Percentiles rank a stretch among this genome's conserved stretches.
These are phyloP conservation scores for Lasiommata megera DNA, from an alignment of 2,888 invertebrate species.

Conservation along the genomic window DNA sequence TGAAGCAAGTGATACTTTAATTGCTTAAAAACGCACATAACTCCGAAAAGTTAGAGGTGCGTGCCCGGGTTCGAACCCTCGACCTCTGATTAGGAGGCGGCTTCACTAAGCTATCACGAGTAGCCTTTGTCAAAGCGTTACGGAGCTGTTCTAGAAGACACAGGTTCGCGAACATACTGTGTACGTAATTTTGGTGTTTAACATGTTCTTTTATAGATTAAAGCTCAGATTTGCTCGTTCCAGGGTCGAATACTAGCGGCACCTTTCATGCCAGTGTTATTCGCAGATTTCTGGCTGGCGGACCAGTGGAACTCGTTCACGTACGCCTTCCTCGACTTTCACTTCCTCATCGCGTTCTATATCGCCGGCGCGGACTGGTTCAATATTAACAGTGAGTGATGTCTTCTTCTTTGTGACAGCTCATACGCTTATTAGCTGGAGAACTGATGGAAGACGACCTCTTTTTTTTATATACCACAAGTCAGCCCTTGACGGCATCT, in stretches of 20 bases:
- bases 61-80: too few relatives aligned
- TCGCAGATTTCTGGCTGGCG: conserved; percentile 99
- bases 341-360: conserved; percentile 97
- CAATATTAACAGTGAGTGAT: conserved; percentile 77
- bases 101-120: too few relatives aligned
- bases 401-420: conserved; percentile 82
- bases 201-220: conserved; percentile 2
- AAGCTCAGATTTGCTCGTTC: conserved; percentile 31
- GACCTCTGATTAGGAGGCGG: too few relatives aligned
- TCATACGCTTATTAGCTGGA: conserved; percentile 99
- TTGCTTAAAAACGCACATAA: too few relatives aligned
- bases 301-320: conserved; percentile 97
- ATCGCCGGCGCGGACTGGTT: conserved; percentile 88
- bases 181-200: background rate
- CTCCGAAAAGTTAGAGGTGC: too few relatives aligned
- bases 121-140: too few relatives aligned
- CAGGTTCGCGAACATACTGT: background rate
- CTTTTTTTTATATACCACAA: too few relatives aligned
- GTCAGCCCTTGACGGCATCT: too few relatives aligned
- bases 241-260: conserved; percentile 93
- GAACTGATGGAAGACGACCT: too few relatives aligned
- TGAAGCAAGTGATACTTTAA: too few relatives aligned
- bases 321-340: conserved; percentile 94
- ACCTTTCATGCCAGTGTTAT: conserved; percentile 96
- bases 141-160: too few relatives aligned